A percentile compares a stretch with the other conserved stretches of the same genome.
Evolutionary conservation across 2,888 invertebrate species (phyloP).

Genomic region (Plutella xylostella): DNA sequence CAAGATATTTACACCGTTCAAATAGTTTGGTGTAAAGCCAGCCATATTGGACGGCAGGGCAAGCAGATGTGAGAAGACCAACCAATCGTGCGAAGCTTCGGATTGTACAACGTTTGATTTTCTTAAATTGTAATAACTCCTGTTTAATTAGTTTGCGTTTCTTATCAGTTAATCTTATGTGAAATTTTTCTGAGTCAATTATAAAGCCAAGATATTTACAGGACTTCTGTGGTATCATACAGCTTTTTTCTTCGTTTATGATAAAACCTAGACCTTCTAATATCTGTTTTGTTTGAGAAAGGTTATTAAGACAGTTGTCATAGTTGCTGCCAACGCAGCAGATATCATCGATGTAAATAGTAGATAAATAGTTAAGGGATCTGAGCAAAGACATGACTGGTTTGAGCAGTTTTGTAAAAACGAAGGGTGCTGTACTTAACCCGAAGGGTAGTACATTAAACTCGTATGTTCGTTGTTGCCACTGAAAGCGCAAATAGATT

Average conservation of each 20-base stretch:
- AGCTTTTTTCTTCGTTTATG: background rate
- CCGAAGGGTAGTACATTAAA: too few relatives aligned
- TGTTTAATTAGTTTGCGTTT: constrained; percentile 3
- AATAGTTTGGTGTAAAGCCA: constrained; percentile 7
- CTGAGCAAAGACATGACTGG: too few relatives aligned
- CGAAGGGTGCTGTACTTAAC: too few relatives aligned
- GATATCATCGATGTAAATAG: too few relatives aligned
- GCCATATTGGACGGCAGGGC: constrained; percentile 7
- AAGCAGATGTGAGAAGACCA: constrained; percentile 5
- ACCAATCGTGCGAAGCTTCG: constrained; percentile 4
- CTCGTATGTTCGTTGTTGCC: too few relatives aligned
- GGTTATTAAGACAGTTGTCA: too few relatives aligned
- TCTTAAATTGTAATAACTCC: background rate
- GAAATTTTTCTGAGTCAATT: background rate
- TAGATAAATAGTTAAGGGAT: too few relatives aligned
- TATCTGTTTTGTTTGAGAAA: too few relatives aligned
- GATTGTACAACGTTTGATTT: constrained; percentile 1
- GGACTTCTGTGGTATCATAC: background rate
- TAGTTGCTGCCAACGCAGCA: too few relatives aligned
- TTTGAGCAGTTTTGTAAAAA: too few relatives aligned
- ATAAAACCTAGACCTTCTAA: background rate
- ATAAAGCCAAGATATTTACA: background rate
- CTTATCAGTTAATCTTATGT: constrained; percentile 3
- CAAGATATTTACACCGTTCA: constrained; percentile 4
- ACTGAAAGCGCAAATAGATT: too few relatives aligned